A percentile compares a stretch with the other conserved stretches of the same genome.
Conservation (phyloP, 1,140 invertebrate genomes). For the Macrostomum lignano region DNA sequence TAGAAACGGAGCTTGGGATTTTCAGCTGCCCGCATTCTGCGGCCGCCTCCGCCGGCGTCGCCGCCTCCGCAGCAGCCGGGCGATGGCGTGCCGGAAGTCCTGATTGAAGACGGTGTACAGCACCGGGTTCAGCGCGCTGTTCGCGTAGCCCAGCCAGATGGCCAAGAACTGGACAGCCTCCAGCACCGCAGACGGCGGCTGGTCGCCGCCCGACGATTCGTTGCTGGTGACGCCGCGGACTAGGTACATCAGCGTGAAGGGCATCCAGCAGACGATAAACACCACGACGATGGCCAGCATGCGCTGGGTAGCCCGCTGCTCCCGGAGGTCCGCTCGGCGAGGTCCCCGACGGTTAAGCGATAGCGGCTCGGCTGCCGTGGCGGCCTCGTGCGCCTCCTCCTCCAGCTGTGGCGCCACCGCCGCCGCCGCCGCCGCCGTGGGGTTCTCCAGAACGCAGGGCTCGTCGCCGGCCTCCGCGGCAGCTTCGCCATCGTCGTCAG, state of each 20-base stretch:
- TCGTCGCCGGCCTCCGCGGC: too few relatives aligned
- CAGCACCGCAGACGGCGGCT: neutral
- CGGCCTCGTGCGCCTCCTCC: too few relatives aligned
- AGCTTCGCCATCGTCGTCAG: too few relatives aligned
- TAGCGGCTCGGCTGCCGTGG: too few relatives aligned
- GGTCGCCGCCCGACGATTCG: neutral
- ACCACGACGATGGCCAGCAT: neutral
- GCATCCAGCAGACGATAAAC: slow-evolving; percentile 6
- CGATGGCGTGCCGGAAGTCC: slow-evolving; percentile 3
- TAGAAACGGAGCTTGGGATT: too few relatives aligned
- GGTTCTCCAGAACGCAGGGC: too few relatives aligned
- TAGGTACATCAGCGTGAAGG: slow-evolving; percentile 5
- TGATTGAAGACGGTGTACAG: slow-evolving; percentile 5
- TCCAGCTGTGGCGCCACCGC: too few relatives aligned
- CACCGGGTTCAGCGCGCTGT: slow-evolving; percentile 3
- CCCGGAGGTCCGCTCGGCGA: slow-evolving; percentile 7
- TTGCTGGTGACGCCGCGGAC: neutral
- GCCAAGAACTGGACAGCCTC: neutral
- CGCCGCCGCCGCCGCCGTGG: too few relatives aligned
- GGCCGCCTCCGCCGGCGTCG: too few relatives aligned
- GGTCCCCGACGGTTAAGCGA: too few relatives aligned
- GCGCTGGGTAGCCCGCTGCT: slow-evolving; percentile 2
- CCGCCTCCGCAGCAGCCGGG: too few relatives aligned
- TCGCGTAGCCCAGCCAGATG: slow-evolving; percentile 6
- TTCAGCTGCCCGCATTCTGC: too few relatives aligned